These are phyloP conservation scores for Drosophila birchii DNA, from an alignment of 2,888 invertebrate species.

Conservation along the genomic window DNA sequence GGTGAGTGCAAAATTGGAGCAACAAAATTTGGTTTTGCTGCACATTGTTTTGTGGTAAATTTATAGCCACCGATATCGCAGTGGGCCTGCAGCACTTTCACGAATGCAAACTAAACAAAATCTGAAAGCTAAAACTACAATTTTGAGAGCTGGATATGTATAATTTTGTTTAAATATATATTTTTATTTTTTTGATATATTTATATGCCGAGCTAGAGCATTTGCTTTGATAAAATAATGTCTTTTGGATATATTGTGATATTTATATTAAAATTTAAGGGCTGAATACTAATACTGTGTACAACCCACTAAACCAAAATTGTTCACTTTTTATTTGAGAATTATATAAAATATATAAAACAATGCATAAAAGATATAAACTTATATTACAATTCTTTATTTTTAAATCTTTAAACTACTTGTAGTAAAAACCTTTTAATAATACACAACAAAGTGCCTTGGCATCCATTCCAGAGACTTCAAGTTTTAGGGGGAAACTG, in stretches of 20 bases:
- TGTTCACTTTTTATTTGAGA: too few species aligned
- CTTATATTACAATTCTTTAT: too few species aligned
- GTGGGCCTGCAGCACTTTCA: conserved; percentile 17
- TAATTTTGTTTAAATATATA: background rate
- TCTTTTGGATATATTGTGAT: background rate
- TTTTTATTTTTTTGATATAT: background rate
- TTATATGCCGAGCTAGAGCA: background rate
- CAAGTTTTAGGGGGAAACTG: background rate
- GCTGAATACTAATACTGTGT: background rate
- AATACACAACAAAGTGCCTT: background rate
- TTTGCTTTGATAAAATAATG: background rate
- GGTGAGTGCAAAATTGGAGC: conserved; percentile 42
- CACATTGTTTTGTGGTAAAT: conserved; percentile 49
- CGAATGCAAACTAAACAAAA: conserved; percentile 2
- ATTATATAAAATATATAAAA: too few species aligned
- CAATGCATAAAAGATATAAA: too few species aligned
- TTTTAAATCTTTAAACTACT: background rate
- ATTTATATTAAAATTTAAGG: background rate
- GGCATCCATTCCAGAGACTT: background rate
- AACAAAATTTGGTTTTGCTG: conserved; percentile 41
- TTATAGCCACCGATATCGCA: conserved; percentile 45
- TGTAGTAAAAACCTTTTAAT: background rate
- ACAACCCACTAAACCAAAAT: too few species aligned
- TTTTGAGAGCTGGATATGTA: background rate
- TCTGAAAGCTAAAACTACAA: background rate